Conservation (phyloP, 2,113 vertebrate genomes). For the Corythornis madagascariensis region DNA sequence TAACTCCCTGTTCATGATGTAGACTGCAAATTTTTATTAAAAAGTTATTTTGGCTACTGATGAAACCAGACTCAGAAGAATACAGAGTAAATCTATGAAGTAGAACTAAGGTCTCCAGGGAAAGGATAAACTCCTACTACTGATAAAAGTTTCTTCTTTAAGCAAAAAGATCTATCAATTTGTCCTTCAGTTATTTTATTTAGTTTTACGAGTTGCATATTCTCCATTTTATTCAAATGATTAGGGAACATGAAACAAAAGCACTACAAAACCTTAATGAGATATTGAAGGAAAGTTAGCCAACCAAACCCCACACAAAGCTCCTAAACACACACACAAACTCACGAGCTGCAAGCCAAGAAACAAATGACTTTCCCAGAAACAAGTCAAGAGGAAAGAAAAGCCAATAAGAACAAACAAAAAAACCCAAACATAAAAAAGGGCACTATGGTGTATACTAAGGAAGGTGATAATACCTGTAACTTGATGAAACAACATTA, state of each 20-base stretch:
- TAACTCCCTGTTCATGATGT: neutral
- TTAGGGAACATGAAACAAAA: constrained; percentile 29
- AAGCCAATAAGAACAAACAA: neutral
- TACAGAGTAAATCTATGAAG: neutral
- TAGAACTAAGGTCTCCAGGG: neutral
- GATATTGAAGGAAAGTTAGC: constrained; percentile 73
- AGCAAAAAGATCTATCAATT: neutral
- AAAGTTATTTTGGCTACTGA: neutral
- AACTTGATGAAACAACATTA: constrained; percentile 34
- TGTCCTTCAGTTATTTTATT: neutral
- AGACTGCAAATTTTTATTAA: neutral
- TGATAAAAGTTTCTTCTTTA: neutral
- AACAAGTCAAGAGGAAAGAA: constrained; percentile 76
- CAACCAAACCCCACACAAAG: constrained; percentile 73
- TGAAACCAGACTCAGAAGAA: neutral
- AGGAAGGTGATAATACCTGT: constrained; percentile 39
- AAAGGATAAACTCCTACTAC: neutral
- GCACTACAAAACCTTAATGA: constrained; percentile 75
- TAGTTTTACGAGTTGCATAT: constrained; percentile 49
- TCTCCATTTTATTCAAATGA: constrained; percentile 11
- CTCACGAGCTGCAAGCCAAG: constrained; percentile 72
- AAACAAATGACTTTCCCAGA: constrained; percentile 86
- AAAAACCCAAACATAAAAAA: neutral
- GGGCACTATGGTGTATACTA: constrained; percentile 31
- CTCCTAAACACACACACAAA: constrained; percentile 69